phyloP scores from a whole-genome alignment of 2,888 invertebrate genomes.

The Drosophila lacicola region DNA sequence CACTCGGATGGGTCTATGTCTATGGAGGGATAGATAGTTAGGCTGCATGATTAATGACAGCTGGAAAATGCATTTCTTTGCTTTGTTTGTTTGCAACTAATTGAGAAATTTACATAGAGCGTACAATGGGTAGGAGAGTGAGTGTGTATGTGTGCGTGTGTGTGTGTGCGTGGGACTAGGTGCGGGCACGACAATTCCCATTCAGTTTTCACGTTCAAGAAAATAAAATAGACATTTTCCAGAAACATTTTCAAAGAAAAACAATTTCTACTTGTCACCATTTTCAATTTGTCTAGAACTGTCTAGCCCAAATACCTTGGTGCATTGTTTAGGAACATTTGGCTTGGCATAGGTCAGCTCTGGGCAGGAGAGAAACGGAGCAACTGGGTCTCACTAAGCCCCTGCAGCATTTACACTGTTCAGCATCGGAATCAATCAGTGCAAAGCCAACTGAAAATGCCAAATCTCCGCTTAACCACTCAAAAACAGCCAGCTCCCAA shows the following conservation, averaged over 20 bases:
- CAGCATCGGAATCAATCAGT: constrained; percentile 26
- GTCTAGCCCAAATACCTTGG: constrained; percentile 1
- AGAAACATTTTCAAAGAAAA: constrained; percentile 54
- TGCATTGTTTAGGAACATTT: constrained; percentile 15
- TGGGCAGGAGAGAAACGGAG: not conserved
- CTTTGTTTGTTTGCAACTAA: constrained; percentile 68
- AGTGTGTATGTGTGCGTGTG: not conserved
- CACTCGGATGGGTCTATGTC: constrained; percentile 26
- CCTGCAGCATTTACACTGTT: constrained; percentile 23
- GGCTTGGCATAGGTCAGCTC: constrained; percentile 42
- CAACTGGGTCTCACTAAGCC: constrained; percentile 20
- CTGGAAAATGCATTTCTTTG: constrained; percentile 53
- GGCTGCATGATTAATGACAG: constrained; percentile 55
- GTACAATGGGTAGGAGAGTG: constrained; percentile 14
- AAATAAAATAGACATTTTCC: constrained; percentile 36
- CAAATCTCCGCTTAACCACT: constrained; percentile 4
- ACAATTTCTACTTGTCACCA: constrained; percentile 41
- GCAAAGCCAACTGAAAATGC: constrained; percentile 29
- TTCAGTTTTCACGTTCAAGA: constrained; percentile 19
- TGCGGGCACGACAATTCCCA: constrained; percentile 19
- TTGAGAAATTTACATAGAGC: constrained; percentile 71
- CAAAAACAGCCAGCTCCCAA: constrained; percentile 1
- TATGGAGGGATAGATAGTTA: constrained; percentile 37
- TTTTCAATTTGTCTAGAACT: constrained; percentile 31
- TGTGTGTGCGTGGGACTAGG: not conserved